Evolutionary conservation across 2,797 vertebrate genomes (phyloP).

Genomic region (Dicrostonyx torquatus): DNA sequence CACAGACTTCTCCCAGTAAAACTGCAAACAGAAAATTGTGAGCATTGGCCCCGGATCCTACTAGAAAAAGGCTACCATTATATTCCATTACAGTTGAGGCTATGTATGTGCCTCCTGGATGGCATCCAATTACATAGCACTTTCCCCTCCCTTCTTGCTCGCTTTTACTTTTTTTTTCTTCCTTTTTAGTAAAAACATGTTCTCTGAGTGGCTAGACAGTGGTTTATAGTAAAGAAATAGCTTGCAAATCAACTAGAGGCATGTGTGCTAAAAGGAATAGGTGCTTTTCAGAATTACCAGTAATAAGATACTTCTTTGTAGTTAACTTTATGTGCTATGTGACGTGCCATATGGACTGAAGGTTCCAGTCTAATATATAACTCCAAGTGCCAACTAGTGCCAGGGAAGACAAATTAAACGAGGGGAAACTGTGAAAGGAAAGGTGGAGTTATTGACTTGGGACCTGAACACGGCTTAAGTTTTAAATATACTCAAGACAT

Average conservation of each 20-base stretch:
- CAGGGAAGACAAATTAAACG: conserved; percentile 71
- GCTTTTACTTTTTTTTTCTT: conserved; percentile 63
- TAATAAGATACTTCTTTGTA: conserved; percentile 61
- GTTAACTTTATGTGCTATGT: conserved; percentile 64
- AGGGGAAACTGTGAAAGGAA: conserved; percentile 66
- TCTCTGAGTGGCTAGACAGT: conserved; percentile 81
- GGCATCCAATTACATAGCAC: conserved; percentile 82
- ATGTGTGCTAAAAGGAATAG: conserved; percentile 62
- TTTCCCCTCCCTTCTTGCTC: conserved; percentile 70
- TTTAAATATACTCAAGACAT: conserved; percentile 54
- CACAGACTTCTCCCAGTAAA: conserved; percentile 84
- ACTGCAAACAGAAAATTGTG: conserved; percentile 87
- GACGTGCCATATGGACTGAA: conserved; percentile 32
- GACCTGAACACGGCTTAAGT: conserved; percentile 52
- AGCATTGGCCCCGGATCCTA: conserved; percentile 80
- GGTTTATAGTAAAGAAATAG: conserved; percentile 77
- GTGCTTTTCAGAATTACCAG: conserved; percentile 69
- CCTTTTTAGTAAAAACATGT: conserved; percentile 74
- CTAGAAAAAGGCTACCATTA: conserved; percentile 85
- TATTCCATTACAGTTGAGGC: conserved; percentile 85
- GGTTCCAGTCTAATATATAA: conserved; percentile 55
- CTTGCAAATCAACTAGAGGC: conserved; percentile 63
- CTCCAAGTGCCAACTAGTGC: conserved; percentile 52
- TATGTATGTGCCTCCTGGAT: conserved; percentile 85
- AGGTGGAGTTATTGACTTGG: conserved; percentile 67